phyloP scores from a whole-genome alignment of 2,797 vertebrate species.

The Alcedo atthis region DNA sequence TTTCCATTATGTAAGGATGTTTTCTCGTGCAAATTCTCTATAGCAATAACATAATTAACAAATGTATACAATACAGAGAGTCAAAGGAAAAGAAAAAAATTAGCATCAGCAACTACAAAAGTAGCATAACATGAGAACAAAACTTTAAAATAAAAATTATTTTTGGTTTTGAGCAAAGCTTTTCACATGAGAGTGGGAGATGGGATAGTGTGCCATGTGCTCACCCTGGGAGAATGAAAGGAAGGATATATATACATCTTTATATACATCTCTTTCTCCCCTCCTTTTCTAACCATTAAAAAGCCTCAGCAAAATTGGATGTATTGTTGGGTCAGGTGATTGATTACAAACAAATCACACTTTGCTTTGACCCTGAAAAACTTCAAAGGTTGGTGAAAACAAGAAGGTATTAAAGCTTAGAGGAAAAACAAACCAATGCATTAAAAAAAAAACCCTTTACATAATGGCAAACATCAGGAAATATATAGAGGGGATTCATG shows the following conservation, averaged over 20 bases:
- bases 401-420: not conserved
- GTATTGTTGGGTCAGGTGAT: not conserved
- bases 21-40: not conserved
- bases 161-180: not conserved
- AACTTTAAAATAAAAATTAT: not conserved
- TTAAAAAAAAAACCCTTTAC: not conserved
- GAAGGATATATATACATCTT: not conserved
- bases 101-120: not conserved
- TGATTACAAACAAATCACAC: not conserved
- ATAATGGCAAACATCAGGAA: not conserved
- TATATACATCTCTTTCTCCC: not conserved
- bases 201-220: not conserved
- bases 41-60: not conserved
- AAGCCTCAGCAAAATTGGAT: not conserved
- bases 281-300: not conserved
- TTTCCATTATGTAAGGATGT: not conserved
- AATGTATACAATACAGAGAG: not conserved
- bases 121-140: not conserved
- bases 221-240: not conserved
- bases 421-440: not conserved
- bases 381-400: slow-evolving; percentile 5
- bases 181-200: not conserved
- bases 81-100: not conserved
- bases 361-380: not conserved
- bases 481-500: not conserved